Evolutionary conservation across 1,140 invertebrate genomes (phyloP).

Genomic region (Cecropterus lyciades): DNA sequence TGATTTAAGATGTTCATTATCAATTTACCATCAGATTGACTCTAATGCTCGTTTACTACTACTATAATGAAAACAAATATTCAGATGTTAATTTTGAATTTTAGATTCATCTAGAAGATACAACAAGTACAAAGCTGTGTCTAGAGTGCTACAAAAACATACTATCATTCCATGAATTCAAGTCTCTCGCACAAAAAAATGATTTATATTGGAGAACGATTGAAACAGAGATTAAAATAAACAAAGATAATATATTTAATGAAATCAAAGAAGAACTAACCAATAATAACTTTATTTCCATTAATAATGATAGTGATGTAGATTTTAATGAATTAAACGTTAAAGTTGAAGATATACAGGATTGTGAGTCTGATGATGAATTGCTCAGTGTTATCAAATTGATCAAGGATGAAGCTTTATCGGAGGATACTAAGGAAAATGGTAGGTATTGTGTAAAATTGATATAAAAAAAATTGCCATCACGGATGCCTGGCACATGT

Average conservation of each 20-base stretch:
- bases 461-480: slow-evolving; percentile 14
- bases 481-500: too few relatives aligned
- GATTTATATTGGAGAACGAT: slow-evolving; percentile 52
- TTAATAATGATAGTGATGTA: slow-evolving; percentile 27
- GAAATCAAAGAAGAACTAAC: slow-evolving; percentile 22
- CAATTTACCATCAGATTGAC: too few relatives aligned
- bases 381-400: slow-evolving; percentile 65
- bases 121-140: slow-evolving; percentile 58
- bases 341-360: slow-evolving; percentile 44
- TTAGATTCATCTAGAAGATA: slow-evolving; percentile 50
- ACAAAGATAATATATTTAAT: slow-evolving; percentile 15
- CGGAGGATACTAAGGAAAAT: slow-evolving; percentile 52
- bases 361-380: slow-evolving; percentile 59
- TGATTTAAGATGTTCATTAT: too few relatives aligned
- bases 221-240: slow-evolving; percentile 20
- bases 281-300: slow-evolving; percentile 30
- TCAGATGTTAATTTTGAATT: slow-evolving; percentile 15
- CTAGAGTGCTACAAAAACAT: slow-evolving; percentile 59
- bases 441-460: slow-evolving; percentile 39
- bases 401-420: slow-evolving; percentile 57
- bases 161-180: slow-evolving; percentile 61
- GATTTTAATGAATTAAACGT: slow-evolving; percentile 36
- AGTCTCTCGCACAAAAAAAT: slow-evolving; percentile 55
- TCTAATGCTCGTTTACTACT: too few relatives aligned
- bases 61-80: too few relatives aligned